Evolutionary conservation across 2,113 vertebrate species (phyloP).

Genomic region (Solea solea): DNA sequence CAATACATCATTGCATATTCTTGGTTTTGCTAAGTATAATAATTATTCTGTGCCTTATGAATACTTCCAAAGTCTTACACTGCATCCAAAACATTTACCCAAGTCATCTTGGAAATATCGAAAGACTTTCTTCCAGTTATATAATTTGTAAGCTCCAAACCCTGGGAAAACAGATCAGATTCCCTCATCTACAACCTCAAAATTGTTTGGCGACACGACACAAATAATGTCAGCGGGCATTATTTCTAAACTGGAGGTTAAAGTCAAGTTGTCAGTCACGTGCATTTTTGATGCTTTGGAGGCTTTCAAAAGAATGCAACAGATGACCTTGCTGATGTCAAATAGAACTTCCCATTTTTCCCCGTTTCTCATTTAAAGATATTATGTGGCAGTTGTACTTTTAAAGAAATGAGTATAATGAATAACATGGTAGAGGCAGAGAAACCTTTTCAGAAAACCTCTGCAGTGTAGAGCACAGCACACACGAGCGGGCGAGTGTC

Average conservation of each 20-base stretch:
- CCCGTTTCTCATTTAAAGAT: no score
- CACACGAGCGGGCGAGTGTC: no score
- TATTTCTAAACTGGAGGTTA: slow-evolving; percentile 1
- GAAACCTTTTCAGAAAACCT: no score
- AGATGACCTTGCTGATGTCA: background rate
- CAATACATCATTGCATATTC: background rate
- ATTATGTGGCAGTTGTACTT: no score
- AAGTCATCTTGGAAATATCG: slow-evolving; percentile 12
- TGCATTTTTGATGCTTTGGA: slow-evolving; percentile 17
- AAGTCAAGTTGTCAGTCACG: background rate
- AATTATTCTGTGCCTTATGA: background rate
- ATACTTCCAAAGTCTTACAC: no score
- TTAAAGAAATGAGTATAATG: no score
- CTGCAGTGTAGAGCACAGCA: no score
- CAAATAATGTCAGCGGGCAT: slow-evolving; percentile 7
- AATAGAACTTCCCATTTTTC: no score
- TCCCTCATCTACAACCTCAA: background rate
- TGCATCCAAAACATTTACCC: background rate
- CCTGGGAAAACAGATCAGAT: background rate
- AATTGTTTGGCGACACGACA: background rate
- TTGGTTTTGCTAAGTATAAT: slow-evolving; percentile 3
- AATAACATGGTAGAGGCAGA: no score
- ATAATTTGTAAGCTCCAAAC: slow-evolving; percentile 5
- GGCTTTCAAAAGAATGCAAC: background rate
- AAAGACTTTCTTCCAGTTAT: background rate